These are phyloP conservation scores for Caenorhabditis sp. DNA, from an alignment of 2,888 invertebrate genomes.

Conservation along the genomic window DNA sequence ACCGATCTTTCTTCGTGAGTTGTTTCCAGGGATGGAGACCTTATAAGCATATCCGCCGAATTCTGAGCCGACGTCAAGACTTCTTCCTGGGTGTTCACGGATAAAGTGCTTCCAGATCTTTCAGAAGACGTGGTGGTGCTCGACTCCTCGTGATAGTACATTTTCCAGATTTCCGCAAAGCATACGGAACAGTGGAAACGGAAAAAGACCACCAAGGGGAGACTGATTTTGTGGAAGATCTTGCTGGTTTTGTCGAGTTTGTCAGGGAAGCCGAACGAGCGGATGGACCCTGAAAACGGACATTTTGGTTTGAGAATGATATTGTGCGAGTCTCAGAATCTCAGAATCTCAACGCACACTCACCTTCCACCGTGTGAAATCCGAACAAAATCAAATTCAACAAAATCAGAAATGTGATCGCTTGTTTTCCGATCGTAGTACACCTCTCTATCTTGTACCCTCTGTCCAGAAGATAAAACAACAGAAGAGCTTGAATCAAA, in stretches of 20 bases:
- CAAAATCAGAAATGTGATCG: conserved; percentile 41
- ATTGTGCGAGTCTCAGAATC: background rate
- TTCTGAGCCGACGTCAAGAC: too few species aligned
- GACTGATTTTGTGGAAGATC: conserved; percentile 29
- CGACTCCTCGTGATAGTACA: background rate
- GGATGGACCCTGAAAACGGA: conserved; percentile 23
- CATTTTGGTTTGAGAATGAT: background rate
- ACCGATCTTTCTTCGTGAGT: too few species aligned
- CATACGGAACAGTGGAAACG: conserved; percentile 50
- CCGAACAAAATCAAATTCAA: conserved; percentile 46
- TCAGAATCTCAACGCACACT: background rate
- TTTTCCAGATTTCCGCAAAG: conserved; percentile 60
- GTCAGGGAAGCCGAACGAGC: conserved; percentile 12
- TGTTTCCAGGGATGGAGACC: too few species aligned
- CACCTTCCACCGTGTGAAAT: conserved; percentile 39
- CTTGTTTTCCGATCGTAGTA: conserved; percentile 27
- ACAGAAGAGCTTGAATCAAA: conserved; percentile 26
- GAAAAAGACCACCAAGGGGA: conserved; percentile 42
- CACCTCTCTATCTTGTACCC: conserved; percentile 13
- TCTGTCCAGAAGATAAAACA: conserved; percentile 30
- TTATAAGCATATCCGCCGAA: too few species aligned
- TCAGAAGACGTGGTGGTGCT: background rate
- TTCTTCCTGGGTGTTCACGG: background rate
- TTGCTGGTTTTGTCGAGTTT: conserved; percentile 14
- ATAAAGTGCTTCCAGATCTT: background rate